Evolutionary conservation across 2,113 vertebrate genomes (phyloP).

Genomic region (Oenanthe melanoleuca): DNA sequence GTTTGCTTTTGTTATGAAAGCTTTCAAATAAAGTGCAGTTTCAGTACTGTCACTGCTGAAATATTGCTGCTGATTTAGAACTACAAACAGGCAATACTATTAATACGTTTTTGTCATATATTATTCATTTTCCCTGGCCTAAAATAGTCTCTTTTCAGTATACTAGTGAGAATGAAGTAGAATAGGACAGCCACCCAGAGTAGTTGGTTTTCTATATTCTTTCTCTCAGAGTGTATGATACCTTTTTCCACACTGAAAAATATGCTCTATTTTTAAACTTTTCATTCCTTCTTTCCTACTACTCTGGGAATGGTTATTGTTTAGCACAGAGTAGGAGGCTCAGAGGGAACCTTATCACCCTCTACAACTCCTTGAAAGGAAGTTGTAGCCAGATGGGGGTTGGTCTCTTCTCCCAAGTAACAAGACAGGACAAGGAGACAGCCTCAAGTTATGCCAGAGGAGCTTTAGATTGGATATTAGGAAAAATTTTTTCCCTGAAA

Average conservation of each 20-base stretch:
- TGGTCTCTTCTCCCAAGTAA: fast-evolving
- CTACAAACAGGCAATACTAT: slow-evolving; percentile 23
- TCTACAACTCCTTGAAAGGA: not conserved
- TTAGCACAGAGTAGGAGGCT: not conserved
- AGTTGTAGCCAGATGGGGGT: not conserved
- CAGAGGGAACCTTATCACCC: not conserved
- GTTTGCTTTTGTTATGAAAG: slow-evolving; percentile 30
- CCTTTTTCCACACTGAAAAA: not conserved
- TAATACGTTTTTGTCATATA: slow-evolving; percentile 23
- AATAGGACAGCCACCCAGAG: not conserved
- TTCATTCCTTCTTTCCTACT: not conserved
- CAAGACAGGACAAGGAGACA: not conserved
- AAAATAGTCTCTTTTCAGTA: not conserved
- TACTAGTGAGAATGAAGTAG: not conserved
- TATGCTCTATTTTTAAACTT: not conserved
- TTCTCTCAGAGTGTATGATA: not conserved
- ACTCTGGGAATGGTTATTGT: not conserved
- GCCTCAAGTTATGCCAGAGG: not conserved
- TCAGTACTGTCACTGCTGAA: not conserved
- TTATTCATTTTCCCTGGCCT: slow-evolving; percentile 7
- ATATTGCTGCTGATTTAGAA: slow-evolving; percentile 25
- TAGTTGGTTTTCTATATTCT: not conserved
- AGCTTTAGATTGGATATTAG: not conserved
- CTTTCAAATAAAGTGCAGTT: slow-evolving; percentile 39
- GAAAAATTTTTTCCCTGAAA: not conserved